phyloP scores from a whole-genome alignment of 2,888 invertebrate species.

The Germaria angustata region DNA sequence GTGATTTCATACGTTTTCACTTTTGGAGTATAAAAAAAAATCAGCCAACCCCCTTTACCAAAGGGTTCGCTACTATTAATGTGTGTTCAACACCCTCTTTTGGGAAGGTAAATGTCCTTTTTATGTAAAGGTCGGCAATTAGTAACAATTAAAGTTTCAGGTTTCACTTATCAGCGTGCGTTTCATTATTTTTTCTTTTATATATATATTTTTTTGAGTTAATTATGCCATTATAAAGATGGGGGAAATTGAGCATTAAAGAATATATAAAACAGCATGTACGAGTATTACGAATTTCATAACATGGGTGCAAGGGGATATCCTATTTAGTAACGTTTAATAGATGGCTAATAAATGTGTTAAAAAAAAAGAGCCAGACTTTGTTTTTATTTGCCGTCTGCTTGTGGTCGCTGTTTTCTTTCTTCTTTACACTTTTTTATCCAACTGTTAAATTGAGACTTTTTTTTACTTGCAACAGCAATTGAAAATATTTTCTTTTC shows the following conservation, averaged over 20 bases:
- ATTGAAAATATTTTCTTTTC: neutral
- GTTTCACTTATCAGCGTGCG: conserved; percentile 38
- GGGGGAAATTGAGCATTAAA: neutral
- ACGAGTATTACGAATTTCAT: too few relatives aligned
- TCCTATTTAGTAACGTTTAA: neutral
- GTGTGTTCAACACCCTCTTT: neutral
- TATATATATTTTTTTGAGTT: neutral
- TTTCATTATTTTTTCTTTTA: neutral
- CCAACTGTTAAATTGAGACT: conserved; percentile 12
- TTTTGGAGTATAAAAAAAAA: neutral
- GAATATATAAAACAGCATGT: conserved; percentile 8
- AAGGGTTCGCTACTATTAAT: neutral
- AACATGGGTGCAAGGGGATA: neutral
- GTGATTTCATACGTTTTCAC: neutral
- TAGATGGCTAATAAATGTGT: conserved; percentile 27
- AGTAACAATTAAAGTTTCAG: conserved; percentile 62
- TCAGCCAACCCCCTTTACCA: neutral
- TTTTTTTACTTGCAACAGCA: conserved; percentile 16
- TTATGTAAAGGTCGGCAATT: conserved; percentile 25
- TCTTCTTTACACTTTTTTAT: neutral
- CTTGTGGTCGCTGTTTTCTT: neutral
- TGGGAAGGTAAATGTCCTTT: neutral
- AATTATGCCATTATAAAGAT: conserved; percentile 30
- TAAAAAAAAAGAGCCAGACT: neutral
- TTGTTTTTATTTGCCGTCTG: conserved; percentile 7